Evolutionary conservation across 2,797 vertebrate genomes (phyloP).

Genomic region (Hemibagrus guttatus): DNA sequence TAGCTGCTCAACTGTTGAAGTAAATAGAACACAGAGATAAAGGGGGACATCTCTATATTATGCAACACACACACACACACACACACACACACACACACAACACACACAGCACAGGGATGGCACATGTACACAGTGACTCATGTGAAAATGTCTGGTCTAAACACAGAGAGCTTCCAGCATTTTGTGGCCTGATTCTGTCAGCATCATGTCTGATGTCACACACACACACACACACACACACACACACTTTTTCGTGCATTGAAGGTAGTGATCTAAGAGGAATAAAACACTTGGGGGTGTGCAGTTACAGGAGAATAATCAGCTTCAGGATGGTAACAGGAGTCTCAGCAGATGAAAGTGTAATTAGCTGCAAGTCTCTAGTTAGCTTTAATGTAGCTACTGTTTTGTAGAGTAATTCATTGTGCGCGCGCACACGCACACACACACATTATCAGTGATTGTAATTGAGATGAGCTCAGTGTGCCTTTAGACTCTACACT

Average conservation of each 20-base stretch:
- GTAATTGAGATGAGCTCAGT: slow-evolving; percentile 20
- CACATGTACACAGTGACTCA: not conserved
- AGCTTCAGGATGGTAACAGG: not conserved
- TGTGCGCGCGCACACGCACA: slow-evolving; percentile 9
- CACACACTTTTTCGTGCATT: not conserved
- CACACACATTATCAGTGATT: slow-evolving; percentile 24
- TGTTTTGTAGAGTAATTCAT: slow-evolving; percentile 51
- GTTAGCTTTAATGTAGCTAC: slow-evolving; percentile 32
- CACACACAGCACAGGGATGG: not conserved
- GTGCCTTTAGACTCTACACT: slow-evolving; percentile 9
- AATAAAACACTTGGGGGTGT: not conserved
- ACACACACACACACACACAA: slow-evolving; percentile 3
- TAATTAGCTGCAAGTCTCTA: not conserved
- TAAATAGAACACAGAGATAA: not conserved
- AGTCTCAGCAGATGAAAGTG: not conserved
- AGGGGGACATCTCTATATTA: not conserved
- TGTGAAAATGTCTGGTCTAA: slow-evolving; percentile 25
- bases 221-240: slow-evolving; percentile 30
- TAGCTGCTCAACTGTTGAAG: not conserved
- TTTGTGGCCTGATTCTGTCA: slow-evolving; percentile 29
- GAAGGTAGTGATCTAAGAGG: not conserved
- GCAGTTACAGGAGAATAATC: not conserved
- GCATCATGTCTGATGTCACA: slow-evolving; percentile 38
- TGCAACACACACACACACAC: not conserved
- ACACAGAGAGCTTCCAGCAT: slow-evolving; percentile 20